Base-by-base conservation (phyloP, 2,797 vertebrate genomes). In the Microctenopoma lineatum region DNA sequence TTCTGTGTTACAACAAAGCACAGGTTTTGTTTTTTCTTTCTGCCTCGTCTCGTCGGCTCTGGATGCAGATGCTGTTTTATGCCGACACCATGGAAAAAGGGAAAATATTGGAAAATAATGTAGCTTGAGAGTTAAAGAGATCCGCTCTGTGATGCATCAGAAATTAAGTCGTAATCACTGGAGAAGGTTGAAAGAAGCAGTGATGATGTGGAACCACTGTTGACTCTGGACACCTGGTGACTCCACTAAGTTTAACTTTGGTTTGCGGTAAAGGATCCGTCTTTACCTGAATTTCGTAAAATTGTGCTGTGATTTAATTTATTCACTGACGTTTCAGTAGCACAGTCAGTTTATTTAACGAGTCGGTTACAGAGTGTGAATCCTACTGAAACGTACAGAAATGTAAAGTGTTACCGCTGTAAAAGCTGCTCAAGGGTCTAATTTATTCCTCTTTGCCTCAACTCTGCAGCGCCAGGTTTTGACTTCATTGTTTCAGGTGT, bases 101-200 rank as follows among this genome's bases (percentile, higher is more conserved):
- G 46, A 34, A 15, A 55, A 1, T 27, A 2, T 16, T 4, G 13
- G 29, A 18, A 51, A 70, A 16, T 64, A 18, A 47, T 34, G 25
- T 27, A 38, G 26, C 46, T 41, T 59, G 46, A 63, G 44, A 65
- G 56, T 76, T 51, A 38, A 62, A 13, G 16, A 51, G 48, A 38
- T 57, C 38, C 48, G 42, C 51, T 57, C 55, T 42, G 34, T 16
- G 8, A 12, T 26, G 34, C 8, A 46, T 63, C 44, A 59, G 38
- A 63, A 50, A 44, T 25, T 27, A 11, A 82, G 89, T 91, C 79
- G 21, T 32, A 7, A 83, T 81, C 90, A 91, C 91, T 92, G 91
- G 80, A 91, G 38, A 3, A 8, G n/a, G 0, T 44, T 16, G 1
- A 54, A 10, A 13, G 18, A 44, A 32, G 18, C 42, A 18, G 13